Evolutionary conservation across 2,113 vertebrate genomes (phyloP), one percentile per base, ranked within the genome.

Genomic region (Melierax canorus): DNA sequence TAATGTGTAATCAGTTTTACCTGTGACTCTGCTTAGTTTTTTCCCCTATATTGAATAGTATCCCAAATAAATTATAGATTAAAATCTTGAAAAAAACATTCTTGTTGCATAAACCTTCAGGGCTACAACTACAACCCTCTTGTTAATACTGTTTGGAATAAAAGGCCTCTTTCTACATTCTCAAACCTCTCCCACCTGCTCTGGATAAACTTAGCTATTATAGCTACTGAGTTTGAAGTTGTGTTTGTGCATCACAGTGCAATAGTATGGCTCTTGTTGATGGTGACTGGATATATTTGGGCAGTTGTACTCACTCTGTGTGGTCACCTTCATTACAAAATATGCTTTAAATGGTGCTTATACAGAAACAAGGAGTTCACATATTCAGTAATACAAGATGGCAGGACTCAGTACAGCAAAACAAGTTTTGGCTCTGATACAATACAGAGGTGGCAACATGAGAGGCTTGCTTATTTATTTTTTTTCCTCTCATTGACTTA

Each of bases 401-500:
- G 2, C 64, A 68, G 71, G 71, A 59, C 59, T 79, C 2, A 0
- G 53, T 23, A 36, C 36, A 76, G 39, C 19, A 72, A 53, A 73
- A 48, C 15, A 34, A 56, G 63, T 50, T 53, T 48, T 15, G 76
- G 53, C 26, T 86, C 34, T 23, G 19, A 66, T 34, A 38, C 26
- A 83, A 32, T 13, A 30, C 45, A 84, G 86, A 91, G 46, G 29
- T 63, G n/a, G 72, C 60, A 91, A 24, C 39, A 79, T 7, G 15
- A 68, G 36, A 73, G n/a, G 50, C 34, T 41, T 86, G 67, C 39
- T 72, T 17, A 14, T 24, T 91, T n/a, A 26, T 26, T 29, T 60
- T 71, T 73, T 68, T 39, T 11, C 19, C 34, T 80, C 39, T 60
- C 9, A 21, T 43, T 90, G 53, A 95, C 91, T 94, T 95, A 94